These are phyloP conservation scores for Schizopygopsis malacanthus DNA, from an alignment of 2,797 vertebrate species.

Conservation along the genomic window DNA sequence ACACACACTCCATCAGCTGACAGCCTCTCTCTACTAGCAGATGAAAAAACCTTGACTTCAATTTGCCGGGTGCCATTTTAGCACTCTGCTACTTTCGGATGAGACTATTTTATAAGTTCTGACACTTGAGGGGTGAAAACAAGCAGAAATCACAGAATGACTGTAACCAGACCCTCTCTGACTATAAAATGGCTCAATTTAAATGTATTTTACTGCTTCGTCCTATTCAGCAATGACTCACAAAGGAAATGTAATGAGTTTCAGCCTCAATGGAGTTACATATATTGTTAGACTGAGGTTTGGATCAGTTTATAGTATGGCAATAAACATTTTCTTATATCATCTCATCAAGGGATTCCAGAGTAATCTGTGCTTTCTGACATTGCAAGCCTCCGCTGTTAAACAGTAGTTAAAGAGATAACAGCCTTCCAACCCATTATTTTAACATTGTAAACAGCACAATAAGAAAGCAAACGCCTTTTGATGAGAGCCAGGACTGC, in stretches of 20 bases:
- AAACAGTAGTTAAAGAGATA: slow-evolving; percentile 72
- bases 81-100: slow-evolving; percentile 70
- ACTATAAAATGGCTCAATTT: background rate
- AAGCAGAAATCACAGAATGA: slow-evolving; percentile 60
- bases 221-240: slow-evolving; percentile 16
- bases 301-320: slow-evolving; percentile 39
- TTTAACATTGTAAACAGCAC: slow-evolving; percentile 74
- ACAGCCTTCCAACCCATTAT: slow-evolving; percentile 68
- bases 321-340: slow-evolving; percentile 48
- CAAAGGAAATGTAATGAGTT: slow-evolving; percentile 31
- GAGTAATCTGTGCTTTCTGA: slow-evolving; percentile 67
- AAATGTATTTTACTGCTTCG: slow-evolving; percentile 1
- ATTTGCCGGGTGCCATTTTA: slow-evolving; percentile 77
- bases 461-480: slow-evolving; percentile 65
- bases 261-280: slow-evolving; percentile 18
- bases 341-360: slow-evolving; percentile 53
- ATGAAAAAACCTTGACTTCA: slow-evolving; percentile 71
- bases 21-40: slow-evolving; percentile 63
- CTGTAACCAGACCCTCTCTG: slow-evolving; percentile 9
- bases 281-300: slow-evolving; percentile 38
- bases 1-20: slow-evolving; percentile 63
- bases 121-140: slow-evolving; percentile 68
- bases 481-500: slow-evolving; percentile 68
- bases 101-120: slow-evolving; percentile 69
- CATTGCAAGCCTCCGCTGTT: slow-evolving; percentile 53